Evolutionary conservation across 2,113 vertebrate species (phyloP), one percentile per base, ranked within the genome.

Genomic region (Charadrius vociferus): DNA sequence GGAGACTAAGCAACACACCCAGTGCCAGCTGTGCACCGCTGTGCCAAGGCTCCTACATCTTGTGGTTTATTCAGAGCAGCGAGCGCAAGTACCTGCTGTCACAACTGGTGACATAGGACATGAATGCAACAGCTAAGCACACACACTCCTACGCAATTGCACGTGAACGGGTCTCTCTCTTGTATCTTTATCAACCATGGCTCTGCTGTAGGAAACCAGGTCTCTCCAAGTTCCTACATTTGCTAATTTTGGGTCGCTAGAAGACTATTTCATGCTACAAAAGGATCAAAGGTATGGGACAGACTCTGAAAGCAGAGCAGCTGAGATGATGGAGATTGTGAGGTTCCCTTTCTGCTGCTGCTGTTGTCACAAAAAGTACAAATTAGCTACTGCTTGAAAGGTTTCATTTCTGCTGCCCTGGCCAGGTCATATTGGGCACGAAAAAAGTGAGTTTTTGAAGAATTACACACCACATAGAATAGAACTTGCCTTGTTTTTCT

Each of bases 81-180:
- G 34, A 36, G 23, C 74, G 37, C n/a, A 32, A 53, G 21, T n/a
- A 49, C 18, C 10, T 50, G 66, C 26, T 63, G 49, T 49, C 27
- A 32, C 43, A 45, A 10, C 5, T 32, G 39, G 14, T 34, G 27
- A 9, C 5, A 2, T 1, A 41, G 50, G 68, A 81, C n/a, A 20
- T 12, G 30, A 63, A 39, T 23, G 11, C 43, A 52, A 18, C 7
- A 36, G 27, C 43, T 43, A 34, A 88, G 45, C 36, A 16, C 1
- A 0, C 5, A 5, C 22, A 2, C 23, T 61, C 3, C 16, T n/a
- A 0, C 8, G 15, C 21, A 83, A 3, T 61, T 41, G 20, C 23
- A 8, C 0, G 0, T 17, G 53, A 77, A 37, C 1, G 3, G 24
- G 30, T 86, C 36, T 63, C 1, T 81, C 39, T 39, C 34, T 43